Base-by-base conservation (phyloP, 2,797 vertebrate genomes). In the Eupleurogrammus muticus region DNA sequence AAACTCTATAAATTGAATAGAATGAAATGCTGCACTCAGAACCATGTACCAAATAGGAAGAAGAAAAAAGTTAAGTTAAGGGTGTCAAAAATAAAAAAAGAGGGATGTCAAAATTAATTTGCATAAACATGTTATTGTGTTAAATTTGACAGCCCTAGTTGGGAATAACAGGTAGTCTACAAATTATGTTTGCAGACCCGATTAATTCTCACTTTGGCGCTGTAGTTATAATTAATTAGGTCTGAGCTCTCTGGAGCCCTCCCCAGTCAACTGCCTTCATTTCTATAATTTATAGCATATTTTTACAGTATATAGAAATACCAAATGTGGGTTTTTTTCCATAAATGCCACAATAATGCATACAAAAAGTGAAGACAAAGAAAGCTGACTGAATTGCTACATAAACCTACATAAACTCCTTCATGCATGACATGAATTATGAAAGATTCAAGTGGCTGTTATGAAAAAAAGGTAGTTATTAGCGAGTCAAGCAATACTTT, bases 211-310 rank as follows among this genome's bases (percentile, higher is more conserved):
- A 53, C 38, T 35, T 49, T 20, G 4, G 38, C 5, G 14, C 38
- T 42, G 10, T 48, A 49, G n/a, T 54, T 51, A 54, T 48, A 73
- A 66, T 52, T 28, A 64, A 77, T 67, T 11, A 23, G 4, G 23
- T 59, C 46, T 20, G 10, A 55, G 34, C 9, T 40, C 34, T 23
- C 66, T 47, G 61, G 11, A 2, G 2, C 56, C 17, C 4, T 42
- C 11, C 14, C 48, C 13, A 47, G 36, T 36, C 42, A 47, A 13
- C 38, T 34, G 14, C 19, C 28, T 49, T 23, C 3, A 56, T 38
- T 40, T 56, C 21, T 49, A 16, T 56, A 19, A 50, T 53, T 59
- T 54, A 55, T 5, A 64, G 16, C 32, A 36, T 11, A 21, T 16
- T n/a, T 28, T 28, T 28, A 28, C 28, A 28, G 28, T 6, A 28